A percentile compares a stretch with the other conserved stretches of the same genome.
These are phyloP conservation scores for Cranoglanis bouderius DNA, from an alignment of 2,113 vertebrate genomes.

Conservation along the genomic window DNA sequence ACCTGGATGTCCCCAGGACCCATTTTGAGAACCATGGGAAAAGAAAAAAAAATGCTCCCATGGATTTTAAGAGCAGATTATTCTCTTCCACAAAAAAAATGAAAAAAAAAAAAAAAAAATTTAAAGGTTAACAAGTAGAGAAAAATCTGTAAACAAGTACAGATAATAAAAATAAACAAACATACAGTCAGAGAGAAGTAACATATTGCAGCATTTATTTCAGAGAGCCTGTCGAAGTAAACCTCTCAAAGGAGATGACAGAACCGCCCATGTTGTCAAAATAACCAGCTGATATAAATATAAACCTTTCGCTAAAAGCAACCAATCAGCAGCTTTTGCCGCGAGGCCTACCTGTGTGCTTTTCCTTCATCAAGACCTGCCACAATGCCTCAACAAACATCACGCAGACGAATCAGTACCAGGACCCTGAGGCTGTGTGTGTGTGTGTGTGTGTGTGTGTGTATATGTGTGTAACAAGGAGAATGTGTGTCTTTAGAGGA, in stretches of 20 bases:
- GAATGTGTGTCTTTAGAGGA: constrained; percentile 67
- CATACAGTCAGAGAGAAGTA: neutral
- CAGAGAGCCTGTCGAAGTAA: neutral
- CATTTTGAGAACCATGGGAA: neutral
- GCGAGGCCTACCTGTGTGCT: constrained; percentile 36
- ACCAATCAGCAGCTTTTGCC: neutral
- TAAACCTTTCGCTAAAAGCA: constrained; percentile 6
- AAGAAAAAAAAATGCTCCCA: no score
- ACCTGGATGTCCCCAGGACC: neutral
- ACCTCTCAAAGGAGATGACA: neutral
- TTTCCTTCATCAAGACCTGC: neutral
- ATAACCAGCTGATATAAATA: neutral
- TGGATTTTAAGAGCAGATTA: neutral
- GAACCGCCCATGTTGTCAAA: neutral
- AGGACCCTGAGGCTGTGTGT: constrained; percentile 7
- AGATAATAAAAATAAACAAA: neutral
- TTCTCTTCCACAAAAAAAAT: neutral
- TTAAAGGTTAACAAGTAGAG: neutral
- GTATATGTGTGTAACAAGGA: constrained; percentile 15
- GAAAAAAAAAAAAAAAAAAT: neutral
- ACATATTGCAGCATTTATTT: neutral
- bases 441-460: neutral
- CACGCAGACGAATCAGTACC: neutral
- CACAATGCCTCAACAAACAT: neutral
- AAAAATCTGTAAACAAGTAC: neutral